phyloP scores from a whole-genome alignment of 2,888 invertebrate genomes.

The Pharmacophagus antenor region DNA sequence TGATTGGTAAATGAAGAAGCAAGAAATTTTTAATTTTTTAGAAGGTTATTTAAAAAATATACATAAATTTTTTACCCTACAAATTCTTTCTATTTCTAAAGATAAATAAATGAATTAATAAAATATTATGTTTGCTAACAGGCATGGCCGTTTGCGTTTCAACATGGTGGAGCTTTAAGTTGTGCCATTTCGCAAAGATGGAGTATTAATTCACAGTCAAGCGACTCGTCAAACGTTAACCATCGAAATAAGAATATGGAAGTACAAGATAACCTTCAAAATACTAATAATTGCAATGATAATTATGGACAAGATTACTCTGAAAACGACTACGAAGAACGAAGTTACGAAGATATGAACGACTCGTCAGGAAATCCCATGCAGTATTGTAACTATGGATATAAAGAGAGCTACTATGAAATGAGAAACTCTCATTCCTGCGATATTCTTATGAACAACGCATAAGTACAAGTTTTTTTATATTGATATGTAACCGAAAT shows the following conservation, averaged over 20 bases:
- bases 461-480: conserved; percentile 36
- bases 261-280: conserved; percentile 37
- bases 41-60: background rate
- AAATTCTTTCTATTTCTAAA: no score
- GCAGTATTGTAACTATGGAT: conserved; percentile 68
- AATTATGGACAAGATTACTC: conserved; percentile 57
- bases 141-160: conserved; percentile 92
- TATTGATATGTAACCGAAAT: conserved; percentile 6
- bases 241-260: conserved; percentile 37
- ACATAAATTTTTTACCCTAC: background rate
- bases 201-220: conserved; percentile 55
- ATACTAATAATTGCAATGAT: conserved; percentile 42
- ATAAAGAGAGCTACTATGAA: conserved; percentile 69
- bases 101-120: background rate
- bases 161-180: conserved; percentile 79
- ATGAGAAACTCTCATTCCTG: conserved; percentile 58
- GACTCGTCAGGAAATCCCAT: conserved; percentile 47
- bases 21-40: no score
- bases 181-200: conserved; percentile 71
- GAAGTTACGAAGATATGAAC: conserved; percentile 58
- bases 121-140: conserved; percentile 60
- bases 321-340: conserved; percentile 68
- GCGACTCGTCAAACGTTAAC: conserved; percentile 39
- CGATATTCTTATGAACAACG: conserved; percentile 61
- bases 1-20: no score